These are phyloP conservation scores for Gallinago solitaria DNA, from an alignment of 2,797 vertebrate genomes.

Conservation along the genomic window DNA sequence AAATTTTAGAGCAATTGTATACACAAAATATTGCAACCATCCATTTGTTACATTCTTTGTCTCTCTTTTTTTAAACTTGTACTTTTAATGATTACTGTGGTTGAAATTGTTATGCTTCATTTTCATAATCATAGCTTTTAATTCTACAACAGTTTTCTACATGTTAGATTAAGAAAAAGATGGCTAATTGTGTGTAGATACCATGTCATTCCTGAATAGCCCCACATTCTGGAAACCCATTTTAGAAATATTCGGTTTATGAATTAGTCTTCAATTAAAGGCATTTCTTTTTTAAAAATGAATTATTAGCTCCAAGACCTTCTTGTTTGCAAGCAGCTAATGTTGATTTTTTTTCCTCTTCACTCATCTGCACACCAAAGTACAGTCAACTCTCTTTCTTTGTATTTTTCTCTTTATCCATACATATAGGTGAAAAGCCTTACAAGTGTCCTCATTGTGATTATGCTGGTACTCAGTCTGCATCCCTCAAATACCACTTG, in stretches of 20 bases:
- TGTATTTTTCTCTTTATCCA: conserved; percentile 51
- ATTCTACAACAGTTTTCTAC: conserved; percentile 79
- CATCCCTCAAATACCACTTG: conserved; percentile 97
- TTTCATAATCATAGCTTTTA: conserved; percentile 85
- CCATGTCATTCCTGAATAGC: conserved; percentile 75
- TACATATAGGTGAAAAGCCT: conserved; percentile 92
- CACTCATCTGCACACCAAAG: background rate
- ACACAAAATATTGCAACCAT: conserved; percentile 83
- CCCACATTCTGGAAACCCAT: conserved; percentile 70
- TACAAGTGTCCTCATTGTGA: conserved; percentile 99
- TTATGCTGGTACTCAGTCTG: conserved; percentile 99
- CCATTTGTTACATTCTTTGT: conserved; percentile 80
- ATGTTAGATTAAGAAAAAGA: conserved; percentile 81
- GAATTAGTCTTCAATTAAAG: conserved; percentile 72
- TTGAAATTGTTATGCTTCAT: conserved; percentile 82
- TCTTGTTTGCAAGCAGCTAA: conserved; percentile 56
- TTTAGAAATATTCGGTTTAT: conserved; percentile 65
- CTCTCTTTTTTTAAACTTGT: conserved; percentile 73
- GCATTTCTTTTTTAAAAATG: conserved; percentile 38
- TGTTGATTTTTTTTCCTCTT: conserved; percentile 30
- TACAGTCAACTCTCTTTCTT: conserved; percentile 64
- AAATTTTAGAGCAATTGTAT: conserved; percentile 89
- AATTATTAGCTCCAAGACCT: conserved; percentile 58
- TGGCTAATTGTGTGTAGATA: conserved; percentile 80
- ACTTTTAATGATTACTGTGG: conserved; percentile 81